Evolutionary conservation across 2,888 invertebrate genomes (phyloP), one percentile per base, ranked within the genome.

Genomic region (Harpalus rufipes): DNA sequence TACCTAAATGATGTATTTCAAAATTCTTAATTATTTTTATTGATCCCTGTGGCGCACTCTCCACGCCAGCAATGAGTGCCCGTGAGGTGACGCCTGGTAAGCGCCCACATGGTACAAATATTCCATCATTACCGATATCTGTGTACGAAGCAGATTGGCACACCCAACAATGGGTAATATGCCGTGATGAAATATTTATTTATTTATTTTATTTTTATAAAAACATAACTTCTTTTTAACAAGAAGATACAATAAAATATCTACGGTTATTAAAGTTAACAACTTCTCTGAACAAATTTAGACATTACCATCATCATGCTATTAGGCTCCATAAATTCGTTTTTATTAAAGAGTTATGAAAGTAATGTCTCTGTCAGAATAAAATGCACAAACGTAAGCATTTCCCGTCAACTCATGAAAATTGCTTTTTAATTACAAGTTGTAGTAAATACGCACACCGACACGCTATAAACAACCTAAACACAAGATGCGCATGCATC

Each of bases 341-440:
- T 61, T 61, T 14, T 61, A 18, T 18, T 61, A 8, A 61, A 61
- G 21, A 44, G 39, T 41, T 72, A 39, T 72, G 5, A n/a, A 41
- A 68, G 39, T 72, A 72, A 72, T 72, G 72, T 76, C 56, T 76
- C 56, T 76, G 56, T 76, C 56, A 76, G 18, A 76, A 58, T 58
- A 18, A 65, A 68, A 68, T 41, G n/a, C 14, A 68, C 39, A 39
- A 68, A 72, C 72, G 44, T 74, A 44, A 74, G 18, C 44, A 18
- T 10, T 76, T 58, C 16, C 56, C 21, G 51, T 25, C 25, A 32
- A 56, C 44, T 78, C 14, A 18, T 25, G 32, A 58, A 78, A 78
- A 78, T 78, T 58, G 58, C 78, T 25, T 78, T 78, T 78, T 78
- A 78, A 78, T 78, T 78, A 78, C 25, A 78, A 78, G 78, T 78